phyloP scores from a whole-genome alignment of 2,113 vertebrate genomes.

The Mastomys natalensis region DNA sequence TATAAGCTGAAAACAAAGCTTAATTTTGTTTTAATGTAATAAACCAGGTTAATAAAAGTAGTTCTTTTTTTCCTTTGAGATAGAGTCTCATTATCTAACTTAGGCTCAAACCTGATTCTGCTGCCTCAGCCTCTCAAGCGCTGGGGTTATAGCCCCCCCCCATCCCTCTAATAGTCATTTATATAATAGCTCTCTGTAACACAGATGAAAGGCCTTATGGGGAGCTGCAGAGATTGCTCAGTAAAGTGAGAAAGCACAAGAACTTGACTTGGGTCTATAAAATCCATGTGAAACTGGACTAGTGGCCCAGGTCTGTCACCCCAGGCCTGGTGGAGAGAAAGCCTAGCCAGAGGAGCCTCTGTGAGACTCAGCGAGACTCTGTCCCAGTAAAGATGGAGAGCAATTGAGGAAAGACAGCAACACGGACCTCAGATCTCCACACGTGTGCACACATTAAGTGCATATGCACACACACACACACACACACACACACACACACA shows the following conservation, averaged over 20 bases:
- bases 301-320: not conserved
- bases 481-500: not conserved
- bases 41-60: constrained; percentile 45
- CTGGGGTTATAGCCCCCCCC: not conserved
- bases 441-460: not conserved
- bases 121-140: not conserved
- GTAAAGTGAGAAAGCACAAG: not conserved
- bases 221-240: not conserved
- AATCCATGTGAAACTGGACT: not conserved
- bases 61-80: not conserved
- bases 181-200: not conserved
- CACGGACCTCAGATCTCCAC: not conserved
- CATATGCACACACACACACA: not conserved
- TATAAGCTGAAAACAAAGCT: constrained; percentile 42
- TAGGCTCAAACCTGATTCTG: not conserved
- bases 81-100: not conserved
- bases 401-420: not conserved
- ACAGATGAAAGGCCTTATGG: constrained; percentile 2
- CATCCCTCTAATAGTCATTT: not conserved
- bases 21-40: not conserved
- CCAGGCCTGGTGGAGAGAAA: not conserved
- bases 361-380: not conserved
- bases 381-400: not conserved
- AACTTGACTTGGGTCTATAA: not conserved
- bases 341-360: not conserved